Conservation (phyloP, 2,113 vertebrate species). For the Aptenodytes patagonicus region DNA sequence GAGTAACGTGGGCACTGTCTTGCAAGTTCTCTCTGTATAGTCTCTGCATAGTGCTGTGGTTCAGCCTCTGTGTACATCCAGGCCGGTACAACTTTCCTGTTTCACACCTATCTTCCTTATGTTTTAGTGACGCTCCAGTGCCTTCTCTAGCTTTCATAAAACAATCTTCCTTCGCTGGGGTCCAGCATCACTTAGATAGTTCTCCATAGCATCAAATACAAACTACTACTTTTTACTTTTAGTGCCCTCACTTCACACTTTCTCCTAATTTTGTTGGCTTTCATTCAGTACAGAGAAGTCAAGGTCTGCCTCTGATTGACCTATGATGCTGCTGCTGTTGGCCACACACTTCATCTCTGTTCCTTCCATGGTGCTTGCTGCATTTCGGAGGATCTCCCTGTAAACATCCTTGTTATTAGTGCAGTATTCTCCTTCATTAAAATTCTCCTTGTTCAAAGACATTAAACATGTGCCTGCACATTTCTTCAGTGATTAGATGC, state of each 20-base stretch:
- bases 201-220: background rate
- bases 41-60: background rate
- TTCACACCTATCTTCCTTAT: rapidly evolving
- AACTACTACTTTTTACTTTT: background rate
- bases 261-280: background rate
- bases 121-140: background rate
- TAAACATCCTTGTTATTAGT: background rate
- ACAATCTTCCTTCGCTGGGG: background rate
- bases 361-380: background rate
- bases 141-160: background rate
- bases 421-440: background rate
- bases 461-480: background rate
- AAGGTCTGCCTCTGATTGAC: background rate
- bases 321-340: background rate
- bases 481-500: background rate
- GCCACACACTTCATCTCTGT: background rate
- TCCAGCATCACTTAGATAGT: background rate
- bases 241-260: background rate
- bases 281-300: background rate
- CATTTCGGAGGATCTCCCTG: background rate
- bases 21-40: background rate
- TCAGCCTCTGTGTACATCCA: background rate
- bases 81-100: background rate
- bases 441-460: conserved; percentile 12
- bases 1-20: background rate